phyloP scores from a whole-genome alignment of 23 tunicate species.

The Halocynthia aurantium region DNA sequence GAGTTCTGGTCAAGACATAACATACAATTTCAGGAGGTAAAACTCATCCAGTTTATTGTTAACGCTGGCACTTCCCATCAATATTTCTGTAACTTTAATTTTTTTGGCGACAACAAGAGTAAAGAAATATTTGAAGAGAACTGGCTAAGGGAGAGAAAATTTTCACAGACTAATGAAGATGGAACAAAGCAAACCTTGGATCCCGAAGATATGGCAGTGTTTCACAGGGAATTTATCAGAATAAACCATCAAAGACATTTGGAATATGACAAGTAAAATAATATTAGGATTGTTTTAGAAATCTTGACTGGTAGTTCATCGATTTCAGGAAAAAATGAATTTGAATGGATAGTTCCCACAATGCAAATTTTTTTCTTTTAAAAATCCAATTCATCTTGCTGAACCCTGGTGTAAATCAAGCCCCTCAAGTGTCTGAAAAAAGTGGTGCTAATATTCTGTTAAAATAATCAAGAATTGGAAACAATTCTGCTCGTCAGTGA shows the following conservation, averaged over 20 bases:
- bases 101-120: background rate
- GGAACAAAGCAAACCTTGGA: slow-evolving; percentile 6
- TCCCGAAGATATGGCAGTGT: slow-evolving; percentile 34
- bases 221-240: slow-evolving; percentile 23
- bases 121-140: background rate
- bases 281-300: background rate
- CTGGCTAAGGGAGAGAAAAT: background rate
- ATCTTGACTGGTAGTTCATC: too few relatives aligned
- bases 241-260: slow-evolving; percentile 3
- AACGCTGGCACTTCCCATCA: background rate
- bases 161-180: background rate
- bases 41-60: background rate
- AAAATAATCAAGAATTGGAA: too few relatives aligned
- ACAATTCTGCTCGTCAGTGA: too few relatives aligned
- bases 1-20: slow-evolving; percentile 36
- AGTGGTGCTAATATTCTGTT: too few relatives aligned
- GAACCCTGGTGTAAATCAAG: too few relatives aligned
- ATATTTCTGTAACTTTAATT: too few relatives aligned
- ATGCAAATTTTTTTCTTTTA: too few relatives aligned
- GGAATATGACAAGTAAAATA: slow-evolving; percentile 27
- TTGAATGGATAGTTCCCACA: too few relatives aligned
- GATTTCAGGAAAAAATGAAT: too few relatives aligned
- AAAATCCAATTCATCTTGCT: too few relatives aligned
- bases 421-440: too few relatives aligned
- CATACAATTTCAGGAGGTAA: slow-evolving; percentile 9